Percentiles rank a stretch among this genome's conserved stretches.
Evolutionary conservation across 2,113 vertebrate species (phyloP).

Genomic region (Bagarius yarrelli): DNA sequence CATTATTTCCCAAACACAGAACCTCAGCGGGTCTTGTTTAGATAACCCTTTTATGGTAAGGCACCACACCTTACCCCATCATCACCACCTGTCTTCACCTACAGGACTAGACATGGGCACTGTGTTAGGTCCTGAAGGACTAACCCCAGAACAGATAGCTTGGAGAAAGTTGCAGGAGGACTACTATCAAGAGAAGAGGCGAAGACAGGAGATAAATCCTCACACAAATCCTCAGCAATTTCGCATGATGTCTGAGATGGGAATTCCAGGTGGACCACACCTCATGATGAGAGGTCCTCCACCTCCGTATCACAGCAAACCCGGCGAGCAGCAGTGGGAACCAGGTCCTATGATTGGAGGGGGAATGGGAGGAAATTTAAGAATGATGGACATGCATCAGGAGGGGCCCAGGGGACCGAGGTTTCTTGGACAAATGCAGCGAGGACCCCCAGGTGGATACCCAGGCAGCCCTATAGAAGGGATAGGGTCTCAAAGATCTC

Average conservation of each 20-base stretch:
- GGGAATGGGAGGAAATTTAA: conserved; percentile 64
- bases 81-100: conserved; percentile 72
- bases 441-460: conserved; percentile 81
- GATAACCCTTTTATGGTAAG: conserved; percentile 77
- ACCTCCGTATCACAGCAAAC: conserved; percentile 95
- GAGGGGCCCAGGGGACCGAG: conserved; percentile 72
- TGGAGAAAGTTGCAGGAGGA: conserved; percentile 98
- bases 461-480: conserved; percentile 84
- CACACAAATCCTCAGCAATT: conserved; percentile 81
- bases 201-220: conserved; percentile 88
- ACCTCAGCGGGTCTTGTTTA: conserved; percentile 75
- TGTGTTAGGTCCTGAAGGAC: conserved; percentile 85
- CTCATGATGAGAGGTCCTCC: conserved; percentile 88
- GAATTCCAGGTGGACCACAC: conserved; percentile 71
- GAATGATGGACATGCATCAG: conserved; percentile 71
- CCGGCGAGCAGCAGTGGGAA: conserved; percentile 84
- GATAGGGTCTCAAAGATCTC: conserved; percentile 81
- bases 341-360: conserved; percentile 71
- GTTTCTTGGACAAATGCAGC: conserved; percentile 75
- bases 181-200: conserved; percentile 92
- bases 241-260: conserved; percentile 81
- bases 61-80: conserved; percentile 64
- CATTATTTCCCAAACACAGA: conserved; percentile 93
- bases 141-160: conserved; percentile 90
- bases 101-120: conserved; percentile 82